Evolutionary conservation across 2,113 vertebrate species (phyloP), one percentile per base, ranked within the genome.

Genomic region (Oryzias curvinotus): DNA sequence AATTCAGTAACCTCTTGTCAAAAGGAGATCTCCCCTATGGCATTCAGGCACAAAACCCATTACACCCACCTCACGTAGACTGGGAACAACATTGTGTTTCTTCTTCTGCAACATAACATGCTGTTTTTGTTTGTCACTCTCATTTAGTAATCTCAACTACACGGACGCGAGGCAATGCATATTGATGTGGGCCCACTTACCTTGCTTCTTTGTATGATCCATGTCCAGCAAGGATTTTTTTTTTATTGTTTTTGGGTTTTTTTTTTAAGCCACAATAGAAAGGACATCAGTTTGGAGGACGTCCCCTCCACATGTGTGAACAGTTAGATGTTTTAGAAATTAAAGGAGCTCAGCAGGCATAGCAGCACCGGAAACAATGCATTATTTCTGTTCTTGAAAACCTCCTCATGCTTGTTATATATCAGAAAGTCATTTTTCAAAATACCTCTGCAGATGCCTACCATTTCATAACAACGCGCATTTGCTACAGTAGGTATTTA

Each of bases 61-160:
- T 71, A 73, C 8, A 85, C 18, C 47, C 77, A 19, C 5, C 18
- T 86, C 84, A 85, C 76, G 61, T 77, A 71, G 46, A 52, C 56
- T 41, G 51, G 58, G 56, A 62, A 62, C 50, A 75, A 68, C 62
- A 73, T 36, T 64, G 61, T 71, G 46, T 54, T 59, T 55, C 52
- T 64, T 75, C 73, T 62, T 76, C 59, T 45, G 58, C 51, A 59
- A 80, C 68, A 81, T 66, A 64, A 82, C 82, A 90, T 65, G 80
- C 82, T 77, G 85, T 78, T 81, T 83, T 86, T 85, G 80, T 85
- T 36, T 81, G 81, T 81, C 18, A 45, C 78, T 83, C 83, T 84
- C 86, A 78, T 86, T 83, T 82, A 75, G 76, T 75, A 74, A 80
- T 88, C 84, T 84, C 55, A 30, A 71, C 72, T 75, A 78, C 75